phyloP scores from a whole-genome alignment of 2,113 vertebrate genomes.

The Amblyornis subalaris region DNA sequence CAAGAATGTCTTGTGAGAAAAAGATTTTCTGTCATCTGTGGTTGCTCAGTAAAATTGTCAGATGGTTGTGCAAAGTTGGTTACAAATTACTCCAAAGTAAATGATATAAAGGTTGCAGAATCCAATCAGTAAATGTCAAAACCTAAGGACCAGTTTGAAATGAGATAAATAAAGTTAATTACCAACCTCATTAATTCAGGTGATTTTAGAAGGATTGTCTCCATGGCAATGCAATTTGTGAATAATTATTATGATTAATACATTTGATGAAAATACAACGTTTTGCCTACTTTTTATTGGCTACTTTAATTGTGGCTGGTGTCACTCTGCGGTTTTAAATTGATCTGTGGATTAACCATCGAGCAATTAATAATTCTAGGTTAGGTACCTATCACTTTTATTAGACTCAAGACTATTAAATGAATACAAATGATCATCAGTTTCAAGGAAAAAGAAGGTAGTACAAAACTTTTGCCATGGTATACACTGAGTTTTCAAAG shows the following conservation, averaged over 20 bases:
- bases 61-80: background rate
- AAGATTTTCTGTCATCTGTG: background rate
- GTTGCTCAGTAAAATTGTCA: background rate
- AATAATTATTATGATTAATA: slow-evolving; percentile 6
- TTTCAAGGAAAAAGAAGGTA: background rate
- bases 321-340: background rate
- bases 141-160: slow-evolving; percentile 32
- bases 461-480: background rate
- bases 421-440: background rate
- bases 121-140: slow-evolving; percentile 45
- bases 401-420: background rate
- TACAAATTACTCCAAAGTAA: background rate
- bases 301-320: background rate
- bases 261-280: background rate
- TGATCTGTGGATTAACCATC: background rate
- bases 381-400: background rate
- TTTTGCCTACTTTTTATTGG: background rate
- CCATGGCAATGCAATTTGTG: slow-evolving; percentile 26
- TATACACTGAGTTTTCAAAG: background rate
- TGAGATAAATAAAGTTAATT: slow-evolving; percentile 45
- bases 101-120: slow-evolving; percentile 20
- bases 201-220: slow-evolving; percentile 18
- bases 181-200: slow-evolving; percentile 48
- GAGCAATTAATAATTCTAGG: background rate
- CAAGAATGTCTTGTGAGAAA: background rate